These are phyloP conservation scores for Cyclura pinguis DNA, from an alignment of 2,797 vertebrate genomes.

Conservation along the genomic window DNA sequence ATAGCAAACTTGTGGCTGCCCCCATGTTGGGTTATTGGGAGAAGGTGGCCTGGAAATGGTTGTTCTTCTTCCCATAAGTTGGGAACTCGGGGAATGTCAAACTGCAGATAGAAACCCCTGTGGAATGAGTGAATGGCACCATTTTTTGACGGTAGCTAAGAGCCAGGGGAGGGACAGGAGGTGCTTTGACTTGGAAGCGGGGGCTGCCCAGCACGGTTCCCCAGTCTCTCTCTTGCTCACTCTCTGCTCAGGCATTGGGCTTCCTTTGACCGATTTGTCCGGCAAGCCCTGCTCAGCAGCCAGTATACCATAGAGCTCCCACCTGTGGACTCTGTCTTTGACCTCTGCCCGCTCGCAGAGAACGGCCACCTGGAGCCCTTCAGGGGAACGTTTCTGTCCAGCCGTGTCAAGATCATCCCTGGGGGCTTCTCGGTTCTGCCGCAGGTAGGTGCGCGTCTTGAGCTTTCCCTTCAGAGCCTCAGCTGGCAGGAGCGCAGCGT, in stretches of 20 bases:
- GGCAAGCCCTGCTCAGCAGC: conserved; percentile 75
- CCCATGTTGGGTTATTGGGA: not conserved
- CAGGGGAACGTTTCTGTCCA: conserved; percentile 58
- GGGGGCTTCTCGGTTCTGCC: conserved; percentile 67
- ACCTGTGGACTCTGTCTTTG: conserved; percentile 80
- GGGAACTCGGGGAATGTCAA: not conserved
- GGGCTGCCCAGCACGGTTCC: no score
- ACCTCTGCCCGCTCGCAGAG: conserved; percentile 79
- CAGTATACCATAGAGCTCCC: conserved; percentile 79
- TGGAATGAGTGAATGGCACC: no score
- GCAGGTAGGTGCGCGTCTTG: conserved; percentile 77
- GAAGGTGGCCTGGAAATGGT: not conserved
- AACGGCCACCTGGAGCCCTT: conserved; percentile 68
- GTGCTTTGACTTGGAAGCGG: not conserved
- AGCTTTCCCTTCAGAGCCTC: not conserved
- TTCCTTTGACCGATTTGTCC: conserved; percentile 82
- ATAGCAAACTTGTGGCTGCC: not conserved
- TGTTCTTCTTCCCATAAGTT: not conserved
- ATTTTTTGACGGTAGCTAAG: not conserved
- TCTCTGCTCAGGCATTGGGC: conserved; percentile 79
- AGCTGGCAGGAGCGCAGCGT: no score
- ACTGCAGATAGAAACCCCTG: not conserved
- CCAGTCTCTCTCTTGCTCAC: no score
- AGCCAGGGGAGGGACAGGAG: no score
- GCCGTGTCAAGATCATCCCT: conserved; percentile 58